Base-by-base conservation (phyloP, 2,113 vertebrate genomes). In the Baryphthengus martii region DNA sequence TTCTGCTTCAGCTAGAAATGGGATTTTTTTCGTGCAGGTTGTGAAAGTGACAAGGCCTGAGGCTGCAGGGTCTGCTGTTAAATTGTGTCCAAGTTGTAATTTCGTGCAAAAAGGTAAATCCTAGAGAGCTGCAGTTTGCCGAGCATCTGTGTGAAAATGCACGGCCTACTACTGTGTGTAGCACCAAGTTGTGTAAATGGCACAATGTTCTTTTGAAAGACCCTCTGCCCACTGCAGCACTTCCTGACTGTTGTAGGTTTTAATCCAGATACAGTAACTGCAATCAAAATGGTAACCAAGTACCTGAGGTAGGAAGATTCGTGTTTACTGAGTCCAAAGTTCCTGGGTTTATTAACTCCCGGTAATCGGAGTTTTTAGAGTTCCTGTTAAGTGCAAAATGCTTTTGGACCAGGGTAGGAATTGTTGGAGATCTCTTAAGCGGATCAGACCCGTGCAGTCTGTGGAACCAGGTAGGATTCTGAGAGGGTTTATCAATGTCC, bases 21-120 rank as follows among this genome's bases (percentile, higher is more conserved):
- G 1, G 0, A 6, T 47, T 29, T 55, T 93, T 72, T 52, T 52
- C n/a, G 17, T 85, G 16, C 25, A 9, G 2, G 0, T 44, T 19
- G 23, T 63, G 52, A 31, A 83, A 83, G 26, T 86, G 42, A 37
- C 10, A 56, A 70, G 39, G 26, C 1, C 2, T 11, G 40, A 76
- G 21, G 47, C 37, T 71, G 7, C 2, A 7, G 42, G 39, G 65
- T 50, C 39, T 76, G 59, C 58, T 89, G 23, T 56, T 86, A 35
- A 74, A 53, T 37, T 53, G 14, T 31, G 53, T 37, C 35, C 29
- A 42, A 73, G 35, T 10, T 77, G 28, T 85, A n/a, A 47, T 70
- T 84, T 77, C 33, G 10, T 55, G 26, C 26, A 66, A 68, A 29
- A 31, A 44, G 76, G 50, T 65, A 73, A 65, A 92, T 77, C 20